phyloP scores from a whole-genome alignment of 2,797 vertebrate species.

The Siniperca scherzeri region DNA sequence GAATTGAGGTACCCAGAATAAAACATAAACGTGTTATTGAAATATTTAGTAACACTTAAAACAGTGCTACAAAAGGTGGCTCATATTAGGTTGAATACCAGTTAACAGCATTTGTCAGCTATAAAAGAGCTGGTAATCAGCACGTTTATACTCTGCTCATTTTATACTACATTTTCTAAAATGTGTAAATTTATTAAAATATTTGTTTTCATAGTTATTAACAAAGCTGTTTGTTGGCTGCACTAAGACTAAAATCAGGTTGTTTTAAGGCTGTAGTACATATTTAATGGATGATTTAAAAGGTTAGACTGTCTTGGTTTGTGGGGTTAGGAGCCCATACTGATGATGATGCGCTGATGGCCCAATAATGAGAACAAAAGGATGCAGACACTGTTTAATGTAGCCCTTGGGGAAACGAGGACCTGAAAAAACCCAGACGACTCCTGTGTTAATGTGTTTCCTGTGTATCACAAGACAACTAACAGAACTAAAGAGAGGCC shows the following conservation, averaged over 20 bases:
- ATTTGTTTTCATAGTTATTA: not conserved
- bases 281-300: conserved; percentile 35
- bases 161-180: not conserved
- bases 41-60: not conserved
- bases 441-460: conserved; percentile 56
- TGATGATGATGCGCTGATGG: conserved; percentile 38
- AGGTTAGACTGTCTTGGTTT: conserved; percentile 23
- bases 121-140: not conserved
- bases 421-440: conserved; percentile 34
- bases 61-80: not conserved
- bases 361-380: conserved; percentile 54
- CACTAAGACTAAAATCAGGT: not conserved
- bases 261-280: not conserved
- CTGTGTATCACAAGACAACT: conserved; percentile 34
- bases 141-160: not conserved
- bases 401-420: conserved; percentile 31
- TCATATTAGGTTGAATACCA: not conserved
- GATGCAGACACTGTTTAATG: conserved; percentile 34
- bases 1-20: not conserved
- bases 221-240: not conserved
- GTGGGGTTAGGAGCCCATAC: conserved; percentile 25
- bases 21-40: not conserved
- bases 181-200: not conserved
- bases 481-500: conserved; percentile 22
- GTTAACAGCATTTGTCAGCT: not conserved